Evolutionary conservation across 2,113 vertebrate species (phyloP), one percentile per base, ranked within the genome.

Genomic region (Hyla sarda): DNA sequence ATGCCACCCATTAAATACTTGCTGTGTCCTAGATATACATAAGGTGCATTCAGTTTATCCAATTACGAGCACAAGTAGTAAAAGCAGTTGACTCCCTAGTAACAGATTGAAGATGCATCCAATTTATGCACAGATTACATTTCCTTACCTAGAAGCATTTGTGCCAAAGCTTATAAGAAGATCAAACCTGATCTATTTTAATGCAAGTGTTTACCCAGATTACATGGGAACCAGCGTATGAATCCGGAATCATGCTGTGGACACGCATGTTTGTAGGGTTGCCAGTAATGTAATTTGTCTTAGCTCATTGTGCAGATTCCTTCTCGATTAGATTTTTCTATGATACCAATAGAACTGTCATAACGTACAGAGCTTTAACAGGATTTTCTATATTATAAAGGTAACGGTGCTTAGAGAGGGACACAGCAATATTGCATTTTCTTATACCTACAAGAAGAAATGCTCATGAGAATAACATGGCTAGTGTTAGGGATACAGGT

Each of bases 21-120:
- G 85, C 89, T 90, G 87, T 91, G 92, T 90, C 89, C 90, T 88
- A 92, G 92, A 92, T 94, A 93, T 90, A 91, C 92, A 91, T 54
- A 78, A 85, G 74, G 56, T 82, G 52, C 28, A 62, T 37, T 73
- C 67, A 25, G 37, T 82, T 81, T 86, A 86, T 74, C 50, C 67
- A 86, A 82, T 86, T 73, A 81, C 30, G 28, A 82, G 54, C 41
- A 45, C 52, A 84, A 84, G 72, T 84, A 65, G 72, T 48, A 84
- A 76, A 76, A 84, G 83, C 83, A 32, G 52, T 47, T 62, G 72
- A 65, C 56, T 84, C 72, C 72, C 54, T 84, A 34, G 72, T 48
- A 84, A 84, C 83, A 76, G 83, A 75, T 62, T 84, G 72, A 84
- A 84, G 72, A 74, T 6, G 71, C 82, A 84, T 84, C 72, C 54